Percentiles rank a stretch among this genome's conserved stretches.
phyloP scores from a whole-genome alignment of 2,797 vertebrate genomes.

The Podarcis siculus region DNA sequence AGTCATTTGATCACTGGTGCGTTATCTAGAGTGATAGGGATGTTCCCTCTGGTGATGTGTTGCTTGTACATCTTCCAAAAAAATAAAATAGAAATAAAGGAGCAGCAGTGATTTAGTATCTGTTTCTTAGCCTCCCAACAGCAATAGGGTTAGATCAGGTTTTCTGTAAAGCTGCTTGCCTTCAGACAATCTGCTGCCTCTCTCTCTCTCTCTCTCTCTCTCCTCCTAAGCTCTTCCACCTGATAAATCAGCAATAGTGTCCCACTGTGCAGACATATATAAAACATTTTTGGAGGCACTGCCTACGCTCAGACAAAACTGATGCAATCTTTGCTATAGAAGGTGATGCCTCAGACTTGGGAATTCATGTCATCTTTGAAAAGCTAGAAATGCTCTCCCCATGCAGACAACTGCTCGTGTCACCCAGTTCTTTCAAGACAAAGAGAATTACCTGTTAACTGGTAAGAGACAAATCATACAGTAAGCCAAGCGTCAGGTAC shows the following conservation, averaged over 20 bases:
- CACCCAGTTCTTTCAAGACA: background rate
- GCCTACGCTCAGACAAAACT: slow-evolving; percentile 8
- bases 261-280: slow-evolving; percentile 20
- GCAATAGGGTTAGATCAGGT: background rate
- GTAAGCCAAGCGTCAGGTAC: background rate
- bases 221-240: background rate
- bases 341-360: background rate
- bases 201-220: background rate
- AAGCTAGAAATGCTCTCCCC: background rate
- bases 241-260: slow-evolving; percentile 17
- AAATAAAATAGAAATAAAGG: background rate
- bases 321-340: background rate
- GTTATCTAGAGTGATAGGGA: slow-evolving; percentile 21
- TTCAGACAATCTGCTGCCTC: background rate
- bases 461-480: background rate
- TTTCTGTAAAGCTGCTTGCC: slow-evolving; percentile 1
- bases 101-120: background rate
- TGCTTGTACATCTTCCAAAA: background rate
- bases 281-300: slow-evolving; percentile 11
- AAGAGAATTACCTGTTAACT: background rate
- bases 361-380: slow-evolving; percentile 2
- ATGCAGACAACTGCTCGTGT: background rate
- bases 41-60: background rate
- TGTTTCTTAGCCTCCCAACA: background rate
- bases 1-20: slow-evolving; percentile 17